These are phyloP conservation scores for Phrynosoma platyrhinos DNA, from an alignment of 2,113 vertebrate species.

Conservation along the genomic window DNA sequence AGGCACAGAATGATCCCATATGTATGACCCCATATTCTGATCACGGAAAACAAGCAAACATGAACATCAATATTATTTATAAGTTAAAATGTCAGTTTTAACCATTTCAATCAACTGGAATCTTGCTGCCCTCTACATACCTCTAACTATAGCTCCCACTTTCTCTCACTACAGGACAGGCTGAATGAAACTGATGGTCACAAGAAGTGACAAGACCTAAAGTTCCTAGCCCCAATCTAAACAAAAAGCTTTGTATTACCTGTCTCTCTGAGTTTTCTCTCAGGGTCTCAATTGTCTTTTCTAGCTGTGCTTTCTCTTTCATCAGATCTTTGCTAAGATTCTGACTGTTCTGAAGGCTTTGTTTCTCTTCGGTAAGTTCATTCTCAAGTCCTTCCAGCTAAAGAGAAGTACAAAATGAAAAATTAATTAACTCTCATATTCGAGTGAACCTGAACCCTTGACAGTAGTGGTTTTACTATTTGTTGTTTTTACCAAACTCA, in stretches of 20 bases:
- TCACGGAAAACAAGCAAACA: neutral
- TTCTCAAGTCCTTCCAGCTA: constrained; percentile 90
- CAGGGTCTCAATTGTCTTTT: constrained; percentile 92
- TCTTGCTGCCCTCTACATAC: neutral
- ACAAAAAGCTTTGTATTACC: constrained; percentile 73
- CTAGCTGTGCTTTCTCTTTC: constrained; percentile 96
- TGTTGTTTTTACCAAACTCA: neutral
- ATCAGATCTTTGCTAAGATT: constrained; percentile 91
- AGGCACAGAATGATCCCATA: too few relatives aligned
- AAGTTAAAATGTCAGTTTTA: constrained; percentile 4
- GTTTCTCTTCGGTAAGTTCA: constrained; percentile 87
- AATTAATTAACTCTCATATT: neutral
- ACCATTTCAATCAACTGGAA: constrained; percentile 23
- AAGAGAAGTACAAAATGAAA: constrained; percentile 35
- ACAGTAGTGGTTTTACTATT: neutral
- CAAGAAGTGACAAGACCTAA: neutral
- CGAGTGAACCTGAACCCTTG: neutral
- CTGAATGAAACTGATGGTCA: too few relatives aligned
- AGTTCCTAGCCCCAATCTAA: neutral
- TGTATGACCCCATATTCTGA: neutral
- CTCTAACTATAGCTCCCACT: neutral
- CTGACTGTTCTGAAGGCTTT: constrained; percentile 88
- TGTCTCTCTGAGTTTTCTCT: constrained; percentile 95
- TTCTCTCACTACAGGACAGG: too few relatives aligned
- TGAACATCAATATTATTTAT: neutral